Base-by-base conservation (phyloP, 1,140 invertebrate genomes). In the Pogonomyrmex barbatus region DNA sequence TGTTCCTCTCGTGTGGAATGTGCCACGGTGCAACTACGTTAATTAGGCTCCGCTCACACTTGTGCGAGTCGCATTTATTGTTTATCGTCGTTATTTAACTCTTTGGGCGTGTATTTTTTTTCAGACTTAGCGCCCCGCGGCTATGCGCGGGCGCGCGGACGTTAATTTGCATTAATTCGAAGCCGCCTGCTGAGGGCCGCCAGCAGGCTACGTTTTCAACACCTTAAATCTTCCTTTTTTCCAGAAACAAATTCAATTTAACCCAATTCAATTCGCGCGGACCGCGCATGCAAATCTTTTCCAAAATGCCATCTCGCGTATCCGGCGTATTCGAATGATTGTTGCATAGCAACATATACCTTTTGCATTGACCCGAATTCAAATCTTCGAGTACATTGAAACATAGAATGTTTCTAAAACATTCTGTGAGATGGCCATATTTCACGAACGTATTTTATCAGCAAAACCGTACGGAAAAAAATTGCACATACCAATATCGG, bases 81-180 rank as follows among this genome's bases (percentile, higher is more conserved):
- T 10, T 39, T 6, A 39, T 5, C 3, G 39, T n/a, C 24, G 24
- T 24, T 47, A 39, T 30, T 12, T 17, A 17, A 47, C 24, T 33
- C 45, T 54, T 73, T 45, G 47, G 30, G 67, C 9, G 54, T 24
- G 42, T 50, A 50, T 9, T 33, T 60, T 10, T 56, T 58, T 73
- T 73, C 52, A 9, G 4, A 39, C n/a, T 30, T 60, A 60, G 17
- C 3, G 14, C n/a, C 24, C 24, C 63, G 63, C 63, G 62, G 42
- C 42, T 12, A 14, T 10, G 54, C 12, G 30, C 60, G 12, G 24
- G 9, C 30, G 24, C 50, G 63, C 36, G 42, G 10, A 56, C n/a
- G 67, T 82, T 82, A 82, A 82, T 82, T 82, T 60, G 79, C 79
- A 73, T 82, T 82, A 82, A 82, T 82, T 82, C 67, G 0, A 82